Percentiles rank a stretch among this genome's conserved stretches.
phyloP scores from a whole-genome alignment of 2,888 invertebrate genomes.

The Morinoia aosen region DNA sequence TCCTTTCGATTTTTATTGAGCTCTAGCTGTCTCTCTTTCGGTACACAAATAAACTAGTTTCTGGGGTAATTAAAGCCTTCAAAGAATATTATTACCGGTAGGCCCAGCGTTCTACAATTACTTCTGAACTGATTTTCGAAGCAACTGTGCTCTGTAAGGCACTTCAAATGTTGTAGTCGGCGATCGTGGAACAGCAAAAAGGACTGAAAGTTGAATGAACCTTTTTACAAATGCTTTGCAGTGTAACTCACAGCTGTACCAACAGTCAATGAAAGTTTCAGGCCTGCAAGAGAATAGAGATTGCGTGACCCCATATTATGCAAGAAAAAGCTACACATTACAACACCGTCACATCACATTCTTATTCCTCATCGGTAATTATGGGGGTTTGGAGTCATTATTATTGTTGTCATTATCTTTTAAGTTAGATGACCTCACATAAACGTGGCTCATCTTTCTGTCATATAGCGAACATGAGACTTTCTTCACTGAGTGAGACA shows the following conservation, averaged over 20 bases:
- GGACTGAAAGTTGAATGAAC: not conserved
- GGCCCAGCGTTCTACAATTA: not conserved
- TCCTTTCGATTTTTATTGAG: not conserved
- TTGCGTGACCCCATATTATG: not conserved
- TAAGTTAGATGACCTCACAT: not conserved
- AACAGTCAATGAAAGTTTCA: not conserved
- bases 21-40: not conserved
- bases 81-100: not conserved
- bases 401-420: not conserved
- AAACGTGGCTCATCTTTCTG: not conserved
- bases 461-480: not conserved
- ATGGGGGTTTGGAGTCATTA: not conserved
- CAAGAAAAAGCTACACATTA: too few species aligned
- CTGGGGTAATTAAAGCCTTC: not conserved
- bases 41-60: not conserved
- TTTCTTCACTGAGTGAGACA: not conserved
- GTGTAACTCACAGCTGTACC: not conserved
- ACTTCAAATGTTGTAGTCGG: too few species aligned
- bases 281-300: not conserved
- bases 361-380: not conserved
- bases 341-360: not conserved
- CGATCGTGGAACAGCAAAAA: too few species aligned
- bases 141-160: too few species aligned
- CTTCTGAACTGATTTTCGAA: not conserved
- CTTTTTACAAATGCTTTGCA: not conserved